Percentiles rank a stretch among this genome's conserved stretches.
Conservation (phyloP, 2,797 vertebrate genomes). For the Sebastes hopkinsi region DNA sequence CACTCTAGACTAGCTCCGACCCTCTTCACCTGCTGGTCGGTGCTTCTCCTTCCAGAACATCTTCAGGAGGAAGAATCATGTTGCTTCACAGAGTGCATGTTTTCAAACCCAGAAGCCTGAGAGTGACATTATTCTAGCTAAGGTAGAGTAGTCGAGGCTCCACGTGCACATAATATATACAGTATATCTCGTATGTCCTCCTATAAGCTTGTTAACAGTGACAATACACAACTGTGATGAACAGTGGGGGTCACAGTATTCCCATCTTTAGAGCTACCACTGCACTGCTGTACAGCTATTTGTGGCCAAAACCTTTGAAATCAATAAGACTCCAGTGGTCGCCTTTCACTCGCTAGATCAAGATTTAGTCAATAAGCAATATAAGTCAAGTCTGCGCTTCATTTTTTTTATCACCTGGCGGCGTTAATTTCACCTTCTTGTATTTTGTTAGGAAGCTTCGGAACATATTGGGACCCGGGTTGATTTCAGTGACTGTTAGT, state of each 20-base stretch:
- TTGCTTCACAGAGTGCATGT: constrained; percentile 46
- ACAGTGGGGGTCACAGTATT: constrained; percentile 2
- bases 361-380: constrained; percentile 43
- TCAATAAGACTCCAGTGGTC: constrained; percentile 6
- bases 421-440: constrained; percentile 3
- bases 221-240: constrained; percentile 32
- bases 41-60: neutral
- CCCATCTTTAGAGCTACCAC: constrained; percentile 27
- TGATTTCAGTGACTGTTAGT: constrained; percentile 17
- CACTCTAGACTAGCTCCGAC: constrained; percentile 12
- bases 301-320: constrained; percentile 52
- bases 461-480: constrained; percentile 4
- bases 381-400: constrained; percentile 30
- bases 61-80: constrained; percentile 10
- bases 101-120: constrained; percentile 26
- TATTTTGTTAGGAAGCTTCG: constrained; percentile 21
- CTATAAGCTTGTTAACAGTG: constrained; percentile 33
- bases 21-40: constrained; percentile 29
- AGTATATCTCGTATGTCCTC: constrained; percentile 36
- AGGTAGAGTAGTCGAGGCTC: constrained; percentile 44
- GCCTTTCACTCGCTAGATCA: constrained; percentile 23
- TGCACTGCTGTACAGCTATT: constrained; percentile 53
- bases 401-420: neutral
- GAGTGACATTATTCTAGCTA: neutral
- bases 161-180: constrained; percentile 43